Evolutionary conservation across 2,797 vertebrate species (phyloP).

Genomic region (Muscicapa comitata): DNA sequence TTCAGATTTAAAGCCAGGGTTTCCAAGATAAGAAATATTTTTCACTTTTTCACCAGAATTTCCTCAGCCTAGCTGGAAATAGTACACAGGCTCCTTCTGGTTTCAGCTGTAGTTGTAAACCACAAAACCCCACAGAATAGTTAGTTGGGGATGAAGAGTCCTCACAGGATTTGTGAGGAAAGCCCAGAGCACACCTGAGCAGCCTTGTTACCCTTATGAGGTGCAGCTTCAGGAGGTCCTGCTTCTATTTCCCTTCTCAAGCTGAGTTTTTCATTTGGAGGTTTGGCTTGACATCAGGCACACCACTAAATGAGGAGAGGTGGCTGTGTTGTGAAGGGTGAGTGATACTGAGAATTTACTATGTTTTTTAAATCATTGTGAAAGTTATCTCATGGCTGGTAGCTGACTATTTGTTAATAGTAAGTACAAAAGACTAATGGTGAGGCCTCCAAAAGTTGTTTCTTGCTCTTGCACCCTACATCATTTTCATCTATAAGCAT

Average conservation of each 20-base stretch:
- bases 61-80: neutral
- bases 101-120: neutral
- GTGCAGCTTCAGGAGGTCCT: neutral
- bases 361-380: rapidly evolving
- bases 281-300: neutral
- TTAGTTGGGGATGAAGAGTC: neutral
- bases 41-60: neutral
- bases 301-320: rapidly evolving
- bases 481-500: neutral
- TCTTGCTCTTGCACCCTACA: neutral
- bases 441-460: neutral
- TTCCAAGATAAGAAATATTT: neutral
- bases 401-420: neutral
- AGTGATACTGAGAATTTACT: neutral
- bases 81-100: neutral
- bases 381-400: neutral
- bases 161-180: neutral
- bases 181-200: neutral
- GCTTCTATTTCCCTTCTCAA: neutral
- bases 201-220: neutral
- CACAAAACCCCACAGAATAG: neutral
- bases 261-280: neutral
- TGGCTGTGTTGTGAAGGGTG: neutral
- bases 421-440: neutral
- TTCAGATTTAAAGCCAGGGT: neutral